A percentile compares a stretch with the other conserved stretches of the same genome.
Conservation (phyloP, 2,113 vertebrate genomes). For the Sarotherodon lohbergeri region DNA sequence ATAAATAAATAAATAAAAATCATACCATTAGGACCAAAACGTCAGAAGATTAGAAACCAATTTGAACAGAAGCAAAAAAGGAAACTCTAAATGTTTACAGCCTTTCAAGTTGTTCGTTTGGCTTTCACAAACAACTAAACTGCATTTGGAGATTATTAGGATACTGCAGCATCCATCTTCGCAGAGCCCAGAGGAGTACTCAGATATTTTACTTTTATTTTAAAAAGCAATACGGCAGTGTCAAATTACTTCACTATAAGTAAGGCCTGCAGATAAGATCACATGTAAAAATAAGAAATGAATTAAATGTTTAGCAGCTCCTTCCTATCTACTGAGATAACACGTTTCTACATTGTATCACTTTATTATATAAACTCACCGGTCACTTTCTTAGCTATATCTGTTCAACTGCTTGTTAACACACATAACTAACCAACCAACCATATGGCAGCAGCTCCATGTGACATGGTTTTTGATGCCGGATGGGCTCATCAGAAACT, state of each 20-base stretch:
- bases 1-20: neutral
- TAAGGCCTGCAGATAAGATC: neutral
- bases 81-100: neutral
- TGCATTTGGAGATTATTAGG: neutral
- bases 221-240: neutral
- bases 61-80: neutral
- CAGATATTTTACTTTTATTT: neutral
- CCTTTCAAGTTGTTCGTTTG: neutral
- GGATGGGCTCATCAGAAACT: neutral
- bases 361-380: neutral
- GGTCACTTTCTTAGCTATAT: neutral
- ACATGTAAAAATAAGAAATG: neutral
- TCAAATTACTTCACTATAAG: neutral
- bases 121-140: neutral
- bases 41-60: neutral
- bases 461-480: neutral
- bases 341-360: neutral
- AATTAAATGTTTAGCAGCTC: neutral
- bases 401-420: neutral
- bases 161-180: neutral
- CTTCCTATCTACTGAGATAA: neutral
- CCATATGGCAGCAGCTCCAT: neutral
- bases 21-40: neutral
- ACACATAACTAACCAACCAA: neutral
- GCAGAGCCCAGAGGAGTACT: neutral